A percentile compares a stretch with the other conserved stretches of the same genome.
These are phyloP conservation scores for Trichonephila inaurata DNA, from an alignment of 1,140 invertebrate genomes.

Conservation along the genomic window DNA sequence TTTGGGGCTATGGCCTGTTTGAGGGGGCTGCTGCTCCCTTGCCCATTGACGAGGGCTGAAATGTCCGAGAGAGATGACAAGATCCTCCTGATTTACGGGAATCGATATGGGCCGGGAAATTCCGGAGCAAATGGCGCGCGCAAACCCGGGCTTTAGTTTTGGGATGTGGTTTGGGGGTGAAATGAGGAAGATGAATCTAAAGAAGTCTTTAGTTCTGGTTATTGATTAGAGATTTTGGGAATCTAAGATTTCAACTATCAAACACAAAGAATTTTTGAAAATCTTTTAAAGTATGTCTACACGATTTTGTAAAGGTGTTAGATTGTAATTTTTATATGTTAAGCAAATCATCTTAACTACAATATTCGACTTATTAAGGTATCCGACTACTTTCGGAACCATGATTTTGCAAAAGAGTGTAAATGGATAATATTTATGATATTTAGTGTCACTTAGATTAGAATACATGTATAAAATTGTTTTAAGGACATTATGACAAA, in stretches of 20 bases:
- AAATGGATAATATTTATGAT: too few species aligned
- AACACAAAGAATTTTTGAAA: too few species aligned
- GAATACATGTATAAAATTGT: too few species aligned
- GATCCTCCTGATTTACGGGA: constrained; percentile 9
- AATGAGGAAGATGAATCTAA: neutral
- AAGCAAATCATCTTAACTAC: too few species aligned
- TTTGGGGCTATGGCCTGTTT: neutral
- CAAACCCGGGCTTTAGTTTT: neutral
- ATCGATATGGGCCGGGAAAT: neutral
- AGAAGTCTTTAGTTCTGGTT: neutral
- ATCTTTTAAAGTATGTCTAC: too few species aligned
- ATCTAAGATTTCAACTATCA: neutral
- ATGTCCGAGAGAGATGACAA: constrained; percentile 16
- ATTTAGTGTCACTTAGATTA: too few species aligned
- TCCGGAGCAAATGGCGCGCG: constrained; percentile 7
- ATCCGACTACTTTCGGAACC: too few species aligned
- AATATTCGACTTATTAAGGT: too few species aligned
- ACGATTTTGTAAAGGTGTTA: too few species aligned
- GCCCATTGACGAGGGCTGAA: neutral
- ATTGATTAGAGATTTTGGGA: neutral
- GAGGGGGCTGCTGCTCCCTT: neutral
- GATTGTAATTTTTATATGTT: too few species aligned
- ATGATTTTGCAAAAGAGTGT: too few species aligned
- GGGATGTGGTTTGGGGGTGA: neutral
- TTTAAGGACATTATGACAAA: too few species aligned